These are phyloP conservation scores for Tupaia tana DNA, from an alignment of 2,113 vertebrate genomes.

Conservation along the genomic window DNA sequence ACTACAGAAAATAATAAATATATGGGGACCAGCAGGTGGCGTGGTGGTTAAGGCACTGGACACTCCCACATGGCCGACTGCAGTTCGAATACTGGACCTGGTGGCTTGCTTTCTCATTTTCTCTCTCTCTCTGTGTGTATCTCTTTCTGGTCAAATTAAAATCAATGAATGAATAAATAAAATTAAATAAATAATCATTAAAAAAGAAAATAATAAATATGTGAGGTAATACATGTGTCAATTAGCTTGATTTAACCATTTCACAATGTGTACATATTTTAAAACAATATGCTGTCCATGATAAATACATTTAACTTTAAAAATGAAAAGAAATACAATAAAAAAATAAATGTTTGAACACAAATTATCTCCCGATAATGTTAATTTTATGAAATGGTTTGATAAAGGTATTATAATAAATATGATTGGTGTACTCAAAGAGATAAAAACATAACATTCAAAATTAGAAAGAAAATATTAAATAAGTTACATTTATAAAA, in stretches of 20 bases:
- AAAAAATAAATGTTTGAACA: background rate
- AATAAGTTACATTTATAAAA: background rate
- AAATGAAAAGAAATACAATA: background rate
- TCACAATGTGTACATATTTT: background rate
- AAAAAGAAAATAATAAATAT: background rate
- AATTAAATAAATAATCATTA: too few relatives aligned
- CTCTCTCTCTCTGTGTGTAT: too few relatives aligned
- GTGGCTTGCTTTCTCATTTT: too few relatives aligned
- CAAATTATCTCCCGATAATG: background rate
- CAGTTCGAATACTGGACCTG: too few relatives aligned
- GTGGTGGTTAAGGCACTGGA: too few relatives aligned
- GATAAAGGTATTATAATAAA: background rate
- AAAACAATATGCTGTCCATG: background rate
- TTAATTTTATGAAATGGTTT: background rate
- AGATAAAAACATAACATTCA: background rate
- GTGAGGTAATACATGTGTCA: background rate
- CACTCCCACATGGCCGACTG: too few relatives aligned
- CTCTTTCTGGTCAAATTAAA: too few relatives aligned
- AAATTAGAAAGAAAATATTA: constrained; percentile 51
- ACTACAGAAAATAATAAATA: background rate
- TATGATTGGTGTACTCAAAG: background rate
- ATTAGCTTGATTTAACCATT: background rate
- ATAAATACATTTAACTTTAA: background rate
- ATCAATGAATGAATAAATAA: too few relatives aligned
- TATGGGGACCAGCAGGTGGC: too few relatives aligned